Percentiles rank a stretch among this genome's conserved stretches.
Conservation (phyloP, 1,140 invertebrate species). For the Euura lappo region DNA sequence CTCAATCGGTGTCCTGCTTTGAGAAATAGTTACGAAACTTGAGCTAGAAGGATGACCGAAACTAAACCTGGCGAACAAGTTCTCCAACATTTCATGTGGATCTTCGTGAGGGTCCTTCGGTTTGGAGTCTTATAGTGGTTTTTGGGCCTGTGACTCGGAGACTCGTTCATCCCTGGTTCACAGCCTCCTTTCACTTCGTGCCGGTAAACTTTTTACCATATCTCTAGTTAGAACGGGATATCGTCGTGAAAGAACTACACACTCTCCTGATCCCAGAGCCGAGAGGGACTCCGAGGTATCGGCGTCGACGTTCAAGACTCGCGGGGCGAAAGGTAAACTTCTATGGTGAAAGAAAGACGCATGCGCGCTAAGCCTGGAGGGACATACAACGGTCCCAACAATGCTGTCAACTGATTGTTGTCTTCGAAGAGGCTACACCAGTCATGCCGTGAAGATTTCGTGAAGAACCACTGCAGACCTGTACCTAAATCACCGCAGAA, state of each 20-base stretch:
- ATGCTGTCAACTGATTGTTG: conserved; percentile 3
- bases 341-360: not conserved
- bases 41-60: not conserved
- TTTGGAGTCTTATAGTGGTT: not conserved
- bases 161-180: not conserved
- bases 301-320: not conserved
- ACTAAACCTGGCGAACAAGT: conserved; percentile 1
- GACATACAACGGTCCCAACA: not conserved
- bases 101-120: no score
- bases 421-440: not conserved
- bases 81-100: not conserved
- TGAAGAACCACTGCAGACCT: not conserved
- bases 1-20: not conserved
- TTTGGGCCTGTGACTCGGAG: not conserved
- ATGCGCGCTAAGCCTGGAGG: not conserved
- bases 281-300: not conserved
- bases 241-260: not conserved
- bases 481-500: not conserved
- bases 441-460: conserved; percentile 3
- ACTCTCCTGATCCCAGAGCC: not conserved
- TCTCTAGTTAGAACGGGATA: conserved; percentile 5
- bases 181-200: not conserved
- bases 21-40: conserved; percentile 2
- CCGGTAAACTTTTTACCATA: not conserved
- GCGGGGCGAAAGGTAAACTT: not conserved